These are phyloP conservation scores for Latrodectus elegans DNA, from an alignment of 2,888 invertebrate species.

Conservation along the genomic window DNA sequence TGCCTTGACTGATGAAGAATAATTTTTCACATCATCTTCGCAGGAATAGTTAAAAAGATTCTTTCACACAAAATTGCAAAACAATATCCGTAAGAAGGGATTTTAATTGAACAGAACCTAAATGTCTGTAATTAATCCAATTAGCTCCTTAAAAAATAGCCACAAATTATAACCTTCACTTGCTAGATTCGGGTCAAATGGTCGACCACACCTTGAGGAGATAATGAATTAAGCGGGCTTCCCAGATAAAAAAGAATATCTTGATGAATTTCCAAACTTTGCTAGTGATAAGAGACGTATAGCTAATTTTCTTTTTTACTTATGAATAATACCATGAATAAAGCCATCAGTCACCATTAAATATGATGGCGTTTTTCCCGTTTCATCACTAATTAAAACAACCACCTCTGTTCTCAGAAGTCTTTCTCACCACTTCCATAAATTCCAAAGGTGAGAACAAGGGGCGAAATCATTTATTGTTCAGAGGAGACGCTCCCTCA, in stretches of 20 bases:
- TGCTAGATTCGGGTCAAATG: neutral
- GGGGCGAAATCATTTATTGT: neutral
- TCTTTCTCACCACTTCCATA: constrained; percentile 48
- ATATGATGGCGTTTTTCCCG: constrained; percentile 4
- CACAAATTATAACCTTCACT: constrained; percentile 26
- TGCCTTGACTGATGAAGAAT: too few species aligned
- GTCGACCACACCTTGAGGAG: constrained; percentile 5
- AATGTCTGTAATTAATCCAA: constrained; percentile 29
- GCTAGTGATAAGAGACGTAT: too few species aligned
- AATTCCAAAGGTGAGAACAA: constrained; percentile 30
- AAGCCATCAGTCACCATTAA: constrained; percentile 42
- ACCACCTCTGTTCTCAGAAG: constrained; percentile 27
- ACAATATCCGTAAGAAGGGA: too few species aligned
- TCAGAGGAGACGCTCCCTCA: too few species aligned
- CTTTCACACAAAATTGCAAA: too few species aligned
- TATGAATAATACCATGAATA: constrained; percentile 1
- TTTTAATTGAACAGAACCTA: constrained; percentile 1
- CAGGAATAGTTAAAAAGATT: too few species aligned
- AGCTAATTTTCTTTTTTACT: neutral
- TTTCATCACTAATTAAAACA: constrained; percentile 59
- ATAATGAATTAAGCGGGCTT: neutral
- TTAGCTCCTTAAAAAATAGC: constrained; percentile 28
- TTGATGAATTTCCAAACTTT: too few species aligned
- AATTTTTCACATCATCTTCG: too few species aligned
- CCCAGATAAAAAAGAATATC: too few species aligned